Percentiles rank a stretch among this genome's conserved stretches.
Evolutionary conservation across 2,113 vertebrate genomes (phyloP).

Genomic region (Arothron firmamentum): DNA sequence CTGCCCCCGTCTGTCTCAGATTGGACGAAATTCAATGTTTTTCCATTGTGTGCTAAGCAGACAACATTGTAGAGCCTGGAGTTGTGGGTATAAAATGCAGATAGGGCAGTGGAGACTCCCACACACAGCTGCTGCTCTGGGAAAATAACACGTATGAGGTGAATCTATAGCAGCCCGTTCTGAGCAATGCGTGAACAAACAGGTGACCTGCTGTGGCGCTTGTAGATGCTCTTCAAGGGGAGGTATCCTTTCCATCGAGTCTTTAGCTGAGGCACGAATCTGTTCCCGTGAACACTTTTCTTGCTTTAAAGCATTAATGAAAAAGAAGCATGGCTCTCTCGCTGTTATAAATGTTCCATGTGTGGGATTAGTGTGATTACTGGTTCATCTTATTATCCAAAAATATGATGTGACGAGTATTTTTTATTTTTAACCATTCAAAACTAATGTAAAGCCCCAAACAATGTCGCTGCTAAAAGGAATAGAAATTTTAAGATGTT

Average conservation of each 20-base stretch:
- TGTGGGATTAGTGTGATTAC: background rate
- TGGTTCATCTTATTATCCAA: background rate
- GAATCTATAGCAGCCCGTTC: conserved; percentile 35
- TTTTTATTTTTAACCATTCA: background rate
- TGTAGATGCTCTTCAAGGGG: background rate
- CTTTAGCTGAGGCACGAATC: conserved; percentile 10
- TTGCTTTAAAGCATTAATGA: conserved; percentile 21
- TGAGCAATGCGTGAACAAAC: conserved; percentile 36
- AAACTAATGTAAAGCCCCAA: background rate
- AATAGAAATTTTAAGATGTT: too few relatives aligned
- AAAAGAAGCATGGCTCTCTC: conserved; percentile 10
- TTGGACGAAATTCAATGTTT: conserved; percentile 67
- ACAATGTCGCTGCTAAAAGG: too few relatives aligned
- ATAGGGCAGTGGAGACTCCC: conserved; percentile 46
- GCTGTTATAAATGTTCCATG: conserved; percentile 17
- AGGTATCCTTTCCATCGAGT: conserved; percentile 1
- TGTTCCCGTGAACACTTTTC: conserved; percentile 6
- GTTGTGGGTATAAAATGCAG: conserved; percentile 57
- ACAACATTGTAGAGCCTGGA: conserved; percentile 47
- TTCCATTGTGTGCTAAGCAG: conserved; percentile 64
- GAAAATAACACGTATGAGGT: conserved; percentile 43
- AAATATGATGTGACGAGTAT: background rate
- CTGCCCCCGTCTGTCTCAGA: conserved; percentile 35
- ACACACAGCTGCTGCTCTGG: conserved; percentile 57
- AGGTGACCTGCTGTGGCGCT: conserved; percentile 45